phyloP scores from a whole-genome alignment of 2,113 vertebrate species.

The Peromyscus polionotus region DNA sequence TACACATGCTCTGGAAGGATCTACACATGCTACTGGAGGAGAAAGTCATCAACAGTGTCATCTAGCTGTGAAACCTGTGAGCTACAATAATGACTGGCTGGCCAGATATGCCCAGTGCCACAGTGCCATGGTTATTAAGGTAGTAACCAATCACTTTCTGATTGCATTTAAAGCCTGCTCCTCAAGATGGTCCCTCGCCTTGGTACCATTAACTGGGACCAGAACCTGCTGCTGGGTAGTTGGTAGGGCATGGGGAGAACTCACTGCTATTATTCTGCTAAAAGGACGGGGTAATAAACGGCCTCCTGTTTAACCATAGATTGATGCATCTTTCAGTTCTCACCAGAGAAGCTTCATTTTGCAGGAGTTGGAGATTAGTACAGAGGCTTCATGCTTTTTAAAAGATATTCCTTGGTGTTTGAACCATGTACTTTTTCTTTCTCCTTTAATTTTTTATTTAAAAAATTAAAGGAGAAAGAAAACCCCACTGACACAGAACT shows the following conservation, averaged over 20 bases:
- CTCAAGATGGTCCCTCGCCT: background rate
- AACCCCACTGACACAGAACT: background rate
- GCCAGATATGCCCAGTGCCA: background rate
- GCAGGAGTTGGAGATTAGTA: background rate
- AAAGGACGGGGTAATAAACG: background rate
- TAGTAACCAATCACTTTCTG: background rate
- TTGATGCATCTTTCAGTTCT: background rate
- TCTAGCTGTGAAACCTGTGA: background rate
- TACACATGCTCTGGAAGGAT: background rate
- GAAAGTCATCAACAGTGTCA: background rate
- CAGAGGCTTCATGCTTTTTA: background rate
- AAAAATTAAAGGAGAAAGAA: background rate
- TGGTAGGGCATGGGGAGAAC: background rate
- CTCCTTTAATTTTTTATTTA: slow-evolving; percentile 55
- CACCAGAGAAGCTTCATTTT: background rate
- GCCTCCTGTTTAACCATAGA: background rate
- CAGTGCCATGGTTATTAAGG: background rate
- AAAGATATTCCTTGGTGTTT: slow-evolving; percentile 23
- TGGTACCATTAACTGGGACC: background rate
- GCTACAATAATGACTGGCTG: background rate
- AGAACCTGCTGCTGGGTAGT: background rate
- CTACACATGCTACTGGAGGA: background rate
- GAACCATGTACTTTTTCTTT: background rate
- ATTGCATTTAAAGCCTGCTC: background rate
- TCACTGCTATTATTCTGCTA: background rate